Conservation (phyloP, 2,888 invertebrate genomes). For the Xestia ashworthii region DNA sequence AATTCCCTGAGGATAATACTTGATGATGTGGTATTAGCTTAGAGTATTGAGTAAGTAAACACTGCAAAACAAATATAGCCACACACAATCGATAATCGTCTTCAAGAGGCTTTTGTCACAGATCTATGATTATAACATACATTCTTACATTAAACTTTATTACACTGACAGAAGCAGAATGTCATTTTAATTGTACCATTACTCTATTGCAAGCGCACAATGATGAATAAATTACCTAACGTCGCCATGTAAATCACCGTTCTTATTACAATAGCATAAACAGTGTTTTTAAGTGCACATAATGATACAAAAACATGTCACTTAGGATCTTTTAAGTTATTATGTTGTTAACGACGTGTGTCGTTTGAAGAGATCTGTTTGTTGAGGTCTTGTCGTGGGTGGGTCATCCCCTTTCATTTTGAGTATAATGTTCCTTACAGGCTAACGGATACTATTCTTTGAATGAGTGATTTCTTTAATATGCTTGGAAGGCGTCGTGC, state of each 20-base stretch:
- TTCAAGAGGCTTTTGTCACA: slow-evolving; percentile 22
- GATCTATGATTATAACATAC: slow-evolving; percentile 29
- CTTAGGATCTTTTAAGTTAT: slow-evolving; percentile 42
- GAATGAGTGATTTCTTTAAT: slow-evolving; percentile 6
- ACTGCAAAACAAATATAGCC: not conserved
- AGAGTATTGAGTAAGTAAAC: not conserved
- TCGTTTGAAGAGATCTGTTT: slow-evolving; percentile 26
- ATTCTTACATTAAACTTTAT: slow-evolving; percentile 45
- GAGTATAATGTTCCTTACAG: slow-evolving; percentile 1
- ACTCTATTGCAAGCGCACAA: slow-evolving; percentile 50
- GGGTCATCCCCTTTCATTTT: slow-evolving; percentile 35
- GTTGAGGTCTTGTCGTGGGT: slow-evolving; percentile 1
- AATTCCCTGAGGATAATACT: not conserved
- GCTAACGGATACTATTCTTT: not conserved
- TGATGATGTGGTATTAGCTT: not conserved
- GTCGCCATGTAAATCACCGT: slow-evolving; percentile 57
- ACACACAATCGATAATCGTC: slow-evolving; percentile 26
- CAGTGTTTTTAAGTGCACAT: slow-evolving; percentile 50
- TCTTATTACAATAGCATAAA: slow-evolving; percentile 45
- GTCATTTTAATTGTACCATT: slow-evolving; percentile 72
- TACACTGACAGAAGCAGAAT: slow-evolving; percentile 54
- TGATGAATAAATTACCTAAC: slow-evolving; percentile 65
- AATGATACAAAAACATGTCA: slow-evolving; percentile 50
- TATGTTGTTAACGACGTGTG: slow-evolving; percentile 40
- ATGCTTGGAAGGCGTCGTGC: not conserved